Evolutionary conservation across 2,113 vertebrate genomes (phyloP), one percentile per base, ranked within the genome.

Genomic region (Trogon surrucura): DNA sequence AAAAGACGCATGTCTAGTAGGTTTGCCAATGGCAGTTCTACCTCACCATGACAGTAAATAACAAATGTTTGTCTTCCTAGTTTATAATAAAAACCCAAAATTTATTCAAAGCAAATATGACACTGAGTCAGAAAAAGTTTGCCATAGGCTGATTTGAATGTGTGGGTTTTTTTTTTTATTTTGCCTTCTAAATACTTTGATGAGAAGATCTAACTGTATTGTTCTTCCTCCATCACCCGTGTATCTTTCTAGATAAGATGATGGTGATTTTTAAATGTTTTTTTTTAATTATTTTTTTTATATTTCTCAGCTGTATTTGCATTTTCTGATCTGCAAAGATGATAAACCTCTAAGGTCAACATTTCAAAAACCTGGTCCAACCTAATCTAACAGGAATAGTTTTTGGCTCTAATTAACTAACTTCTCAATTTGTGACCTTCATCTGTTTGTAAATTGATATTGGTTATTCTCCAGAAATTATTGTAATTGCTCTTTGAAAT

Each of bases 11-110:
- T 56, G 51, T 94, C 85, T 70, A 54, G 72, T 93, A 94, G 93
- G 67, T 94, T 94, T 95, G 92, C 95, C 85, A 84, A 21, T 96
- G 85, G 95, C 88, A 70, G 30, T 88, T 94, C 38, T 61, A 82
- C 58, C 75, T 93, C 77, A 48, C 69, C 92, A 29, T 91, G 82
- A 65, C 87, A 88, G 62, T 61, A 83, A 48, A 89, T 83, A 85
- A 93, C 65, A 86, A 93, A 88, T 70, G 26, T 88, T 96, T 95
- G 80, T 91, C 88, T 27, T 82, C 12, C 15, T 86, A n/a, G 51
- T 86, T 97, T 73, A 91, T 70, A 62, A 79, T 71, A 80, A 65
- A 81, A 87, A 58, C 65, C 6, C 26, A 74, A 54, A 93, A 94
- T 80, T 67, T 95, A 79, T 57, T 95, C 80, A 20, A 96, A 96